These are phyloP conservation scores for Bergia sp. DNA, from an alignment of 92 coral and sea anemone species.

Conservation along the genomic window DNA sequence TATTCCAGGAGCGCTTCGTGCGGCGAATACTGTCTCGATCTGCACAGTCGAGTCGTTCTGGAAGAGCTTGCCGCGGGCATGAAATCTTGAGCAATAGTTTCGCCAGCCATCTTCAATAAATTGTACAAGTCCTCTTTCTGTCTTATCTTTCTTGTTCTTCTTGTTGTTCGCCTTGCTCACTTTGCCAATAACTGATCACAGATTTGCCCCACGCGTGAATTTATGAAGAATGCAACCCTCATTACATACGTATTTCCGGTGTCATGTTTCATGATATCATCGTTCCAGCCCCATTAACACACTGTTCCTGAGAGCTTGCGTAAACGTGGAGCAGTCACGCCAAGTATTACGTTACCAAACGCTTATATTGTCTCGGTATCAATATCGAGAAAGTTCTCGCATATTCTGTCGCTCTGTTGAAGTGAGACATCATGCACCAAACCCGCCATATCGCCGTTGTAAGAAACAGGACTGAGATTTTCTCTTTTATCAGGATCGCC, in stretches of 20 bases:
- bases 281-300: neutral
- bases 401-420: neutral
- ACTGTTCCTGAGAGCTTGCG: neutral
- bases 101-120: conserved; percentile 21
- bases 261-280: neutral
- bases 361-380: neutral
- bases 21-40: conserved; percentile 2
- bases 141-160: neutral
- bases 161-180: neutral
- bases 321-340: neutral
- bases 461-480: no score
- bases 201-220: neutral
- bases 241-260: conserved; percentile 4
- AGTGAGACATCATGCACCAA: no score
- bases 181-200: neutral
- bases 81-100: neutral
- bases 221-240: neutral
- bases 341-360: neutral
- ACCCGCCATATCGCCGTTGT: no score
- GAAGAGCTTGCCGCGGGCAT: neutral
- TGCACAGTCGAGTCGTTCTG: conserved; percentile 27
- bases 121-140: neutral
- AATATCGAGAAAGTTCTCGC: neutral
- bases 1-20: conserved; percentile 32
- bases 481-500: no score